Percentiles rank a stretch among this genome's conserved stretches.
phyloP scores from a whole-genome alignment of 2,797 vertebrate species.

The Sylvilagus floridanus region DNA sequence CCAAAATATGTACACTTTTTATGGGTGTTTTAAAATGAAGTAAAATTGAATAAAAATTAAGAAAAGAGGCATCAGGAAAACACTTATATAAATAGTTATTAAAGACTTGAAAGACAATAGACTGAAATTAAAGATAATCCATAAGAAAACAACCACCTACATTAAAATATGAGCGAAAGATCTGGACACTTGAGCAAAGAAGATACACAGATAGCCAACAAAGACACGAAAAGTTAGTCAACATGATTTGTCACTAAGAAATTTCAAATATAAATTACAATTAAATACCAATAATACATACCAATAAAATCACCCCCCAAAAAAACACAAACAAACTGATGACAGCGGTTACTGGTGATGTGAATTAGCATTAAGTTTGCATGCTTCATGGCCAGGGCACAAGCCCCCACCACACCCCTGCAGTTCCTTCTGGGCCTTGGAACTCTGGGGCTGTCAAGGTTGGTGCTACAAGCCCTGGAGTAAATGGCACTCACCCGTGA shows the following conservation, averaged over 20 bases:
- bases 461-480: too few relatives aligned
- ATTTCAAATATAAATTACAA: not conserved
- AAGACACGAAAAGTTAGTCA: not conserved
- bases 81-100: not conserved
- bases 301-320: not conserved
- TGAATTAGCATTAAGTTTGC: not conserved
- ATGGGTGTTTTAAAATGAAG: too few relatives aligned
- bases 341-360: not conserved
- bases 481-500: too few relatives aligned
- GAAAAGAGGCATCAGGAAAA: not conserved
- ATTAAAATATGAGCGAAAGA: not conserved
- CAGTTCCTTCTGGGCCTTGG: too few relatives aligned
- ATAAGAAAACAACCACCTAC: not conserved
- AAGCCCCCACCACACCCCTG: too few relatives aligned
- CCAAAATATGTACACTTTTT: too few relatives aligned
- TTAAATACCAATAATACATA: not conserved
- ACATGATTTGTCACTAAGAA: not conserved
- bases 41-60: not conserved
- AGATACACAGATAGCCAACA: not conserved
- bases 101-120: constrained; percentile 10
- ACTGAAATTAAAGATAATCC: not conserved
- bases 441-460: too few relatives aligned
- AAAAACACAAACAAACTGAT: not conserved
- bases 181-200: not conserved
- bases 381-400: not conserved